Evolutionary conservation across 2,797 vertebrate genomes (phyloP), one percentile per base, ranked within the genome.

Genomic region (Erpetoichthys calabaricus): DNA sequence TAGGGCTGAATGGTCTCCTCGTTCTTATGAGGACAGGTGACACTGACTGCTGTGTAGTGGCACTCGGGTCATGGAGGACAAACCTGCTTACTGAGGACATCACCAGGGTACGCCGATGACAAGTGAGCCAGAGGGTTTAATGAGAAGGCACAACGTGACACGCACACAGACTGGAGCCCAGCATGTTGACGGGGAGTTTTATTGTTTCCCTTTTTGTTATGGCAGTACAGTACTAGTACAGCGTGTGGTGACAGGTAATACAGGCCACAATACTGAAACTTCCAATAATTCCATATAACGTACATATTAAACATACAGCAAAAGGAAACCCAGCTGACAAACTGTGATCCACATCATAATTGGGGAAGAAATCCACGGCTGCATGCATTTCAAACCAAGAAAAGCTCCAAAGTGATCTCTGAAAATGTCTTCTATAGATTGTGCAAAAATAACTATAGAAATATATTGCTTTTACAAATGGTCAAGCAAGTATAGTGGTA

Each of bases 361-460:
- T 25, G 8, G n/a, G 44, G 41, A 42, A 7, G 42, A 6, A 45
- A 3, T 25, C 25, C 5, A 76, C 75, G 73, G 75, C 77, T 74
- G 77, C 82, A 79, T 83, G 80, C 81, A 68, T 72, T 74, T 75
- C 70, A 70, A 75, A 74, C 70, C 69, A 74, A 75, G 64, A 72
- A 66, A 65, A 73, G 72, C 67, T 73, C 68, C 70, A 72, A 75
- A 78, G 67, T 78, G 63, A 67, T 57, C 60, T 83, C 70, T 65
- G 75, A 80, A 85, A 83, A 82, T 75, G 80, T 74, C 73, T 82
- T 45, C 91, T 90, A 87, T 91, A 95, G 94, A 25, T 89, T 97
- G 92, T 99, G 94, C 94, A 96, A 95, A 88, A 89, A 96, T 94
- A 95, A 91, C 90, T 94, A 93, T 89, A 80, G 85, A 85, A 91